A percentile compares a stretch with the other conserved stretches of the same genome.
Conservation (phyloP, 1,140 invertebrate genomes). For the Caenorhabditis briggsae region DNA sequence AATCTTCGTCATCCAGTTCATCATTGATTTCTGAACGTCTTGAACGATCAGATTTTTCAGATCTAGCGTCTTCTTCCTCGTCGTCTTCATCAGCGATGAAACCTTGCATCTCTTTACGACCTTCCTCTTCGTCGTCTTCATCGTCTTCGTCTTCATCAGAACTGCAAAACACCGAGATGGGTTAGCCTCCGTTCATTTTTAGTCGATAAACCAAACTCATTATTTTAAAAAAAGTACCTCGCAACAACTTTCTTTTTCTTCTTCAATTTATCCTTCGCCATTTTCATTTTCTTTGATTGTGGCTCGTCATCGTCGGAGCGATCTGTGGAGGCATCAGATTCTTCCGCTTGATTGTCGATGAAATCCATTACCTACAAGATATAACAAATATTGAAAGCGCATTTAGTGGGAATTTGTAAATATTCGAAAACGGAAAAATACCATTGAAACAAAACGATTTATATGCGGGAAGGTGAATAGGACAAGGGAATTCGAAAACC, state of each 20-base stretch:
- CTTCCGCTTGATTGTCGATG: constrained; percentile 74
- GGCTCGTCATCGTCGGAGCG: constrained; percentile 66
- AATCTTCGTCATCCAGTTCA: constrained; percentile 95
- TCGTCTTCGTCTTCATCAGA: constrained; percentile 76
- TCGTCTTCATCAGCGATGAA: constrained; percentile 68
- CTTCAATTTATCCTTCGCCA: constrained; percentile 70
- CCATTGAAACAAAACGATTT: too few species aligned
- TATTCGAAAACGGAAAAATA: too few species aligned
- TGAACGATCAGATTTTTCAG: constrained; percentile 59
- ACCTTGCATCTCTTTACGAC: constrained; percentile 70
- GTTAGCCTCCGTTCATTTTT: not conserved
- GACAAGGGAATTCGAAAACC: not conserved
- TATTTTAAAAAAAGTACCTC: constrained; percentile 35
- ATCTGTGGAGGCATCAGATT: constrained; percentile 67
- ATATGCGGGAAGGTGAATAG: too few species aligned
- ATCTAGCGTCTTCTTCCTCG: constrained; percentile 60
- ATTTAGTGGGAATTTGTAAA: not conserved
- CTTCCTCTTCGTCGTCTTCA: constrained; percentile 71
- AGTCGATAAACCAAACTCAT: not conserved
- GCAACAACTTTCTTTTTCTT: constrained; percentile 65
- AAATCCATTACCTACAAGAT: constrained; percentile 68
- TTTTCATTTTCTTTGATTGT: constrained; percentile 69
- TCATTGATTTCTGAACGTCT: constrained; percentile 80
- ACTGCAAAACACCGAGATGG: constrained; percentile 66
- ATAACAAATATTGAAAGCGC: not conserved